These are phyloP conservation scores for Aphidoletes aphidimyza DNA, from an alignment of 2,888 invertebrate genomes.

Conservation along the genomic window DNA sequence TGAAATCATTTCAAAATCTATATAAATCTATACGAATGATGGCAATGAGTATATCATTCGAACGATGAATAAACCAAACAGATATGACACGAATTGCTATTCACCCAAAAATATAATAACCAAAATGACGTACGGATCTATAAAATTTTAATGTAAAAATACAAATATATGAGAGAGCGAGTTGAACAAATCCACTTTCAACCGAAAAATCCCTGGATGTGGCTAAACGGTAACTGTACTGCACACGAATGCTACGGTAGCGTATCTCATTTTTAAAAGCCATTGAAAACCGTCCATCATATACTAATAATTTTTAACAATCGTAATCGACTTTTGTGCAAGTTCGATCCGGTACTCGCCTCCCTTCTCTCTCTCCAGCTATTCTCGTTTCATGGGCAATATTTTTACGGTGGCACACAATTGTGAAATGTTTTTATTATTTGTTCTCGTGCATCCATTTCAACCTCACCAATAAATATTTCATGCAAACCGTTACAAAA, in stretches of 20 bases:
- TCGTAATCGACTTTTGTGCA: slow-evolving; percentile 34
- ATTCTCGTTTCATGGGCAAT: not conserved
- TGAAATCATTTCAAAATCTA: slow-evolving; percentile 27
- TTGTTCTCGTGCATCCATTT: slow-evolving; percentile 17
- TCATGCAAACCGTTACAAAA: not conserved
- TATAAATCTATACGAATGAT: too few species aligned
- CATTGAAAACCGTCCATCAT: slow-evolving; percentile 20
- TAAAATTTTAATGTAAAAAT: slow-evolving; percentile 36
- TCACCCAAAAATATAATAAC: slow-evolving; percentile 32
- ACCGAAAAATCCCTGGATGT: slow-evolving; percentile 3
- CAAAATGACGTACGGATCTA: slow-evolving; percentile 51
- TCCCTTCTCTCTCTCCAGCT: not conserved
- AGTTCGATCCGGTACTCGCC: slow-evolving; percentile 9
- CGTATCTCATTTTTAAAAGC: not conserved
- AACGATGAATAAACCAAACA: not conserved
- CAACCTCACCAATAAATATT: slow-evolving; percentile 34
- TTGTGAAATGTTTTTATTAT: slow-evolving; percentile 38
- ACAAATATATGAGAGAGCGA: not conserved
- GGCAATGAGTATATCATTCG: slow-evolving; percentile 16
- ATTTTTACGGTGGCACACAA: not conserved
- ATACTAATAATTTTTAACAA: slow-evolving; percentile 51
- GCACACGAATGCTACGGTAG: not conserved
- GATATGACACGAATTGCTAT: not conserved
- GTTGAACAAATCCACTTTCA: too few species aligned
- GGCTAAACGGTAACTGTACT: not conserved